phyloP scores from a whole-genome alignment of 2,113 vertebrate species.

The Trematomus loennbergii region DNA sequence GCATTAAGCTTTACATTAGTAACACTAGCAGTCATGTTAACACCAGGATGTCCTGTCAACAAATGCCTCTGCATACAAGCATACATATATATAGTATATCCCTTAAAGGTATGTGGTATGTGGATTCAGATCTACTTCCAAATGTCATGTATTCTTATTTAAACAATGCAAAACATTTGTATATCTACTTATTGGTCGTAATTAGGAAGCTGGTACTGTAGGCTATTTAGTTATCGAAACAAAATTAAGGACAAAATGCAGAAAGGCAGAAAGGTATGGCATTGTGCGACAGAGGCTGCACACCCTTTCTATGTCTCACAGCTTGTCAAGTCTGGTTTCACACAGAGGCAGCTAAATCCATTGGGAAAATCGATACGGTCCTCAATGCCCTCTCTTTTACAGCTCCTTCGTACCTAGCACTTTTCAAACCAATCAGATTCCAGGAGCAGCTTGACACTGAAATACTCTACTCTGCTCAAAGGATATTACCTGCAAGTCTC shows the following conservation, averaged over 20 bases:
- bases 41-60: not conserved
- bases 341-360: slow-evolving; percentile 46
- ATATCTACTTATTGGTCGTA: not conserved
- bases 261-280: slow-evolving; percentile 9
- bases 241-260: not conserved
- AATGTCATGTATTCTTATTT: not conserved
- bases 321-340: slow-evolving; percentile 58
- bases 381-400: slow-evolving; percentile 38
- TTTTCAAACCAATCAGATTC: slow-evolving; percentile 39
- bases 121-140: not conserved
- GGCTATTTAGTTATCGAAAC: not conserved
- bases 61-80: not conserved
- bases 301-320: slow-evolving; percentile 46
- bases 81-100: not conserved
- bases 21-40: not conserved
- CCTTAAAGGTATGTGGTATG: not conserved
- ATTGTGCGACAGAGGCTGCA: slow-evolving; percentile 15
- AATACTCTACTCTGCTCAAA: not conserved
- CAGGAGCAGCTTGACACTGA: slow-evolving; percentile 32
- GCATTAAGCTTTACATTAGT: slow-evolving; percentile 1
- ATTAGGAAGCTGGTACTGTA: not conserved
- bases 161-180: not conserved
- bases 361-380: slow-evolving; percentile 60
- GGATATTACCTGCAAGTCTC: not conserved
- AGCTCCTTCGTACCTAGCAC: slow-evolving; percentile 20